Evolutionary conservation across 2,113 vertebrate species (phyloP), one percentile per base, ranked within the genome.

Genomic region (Cynoglossus semilaevis): DNA sequence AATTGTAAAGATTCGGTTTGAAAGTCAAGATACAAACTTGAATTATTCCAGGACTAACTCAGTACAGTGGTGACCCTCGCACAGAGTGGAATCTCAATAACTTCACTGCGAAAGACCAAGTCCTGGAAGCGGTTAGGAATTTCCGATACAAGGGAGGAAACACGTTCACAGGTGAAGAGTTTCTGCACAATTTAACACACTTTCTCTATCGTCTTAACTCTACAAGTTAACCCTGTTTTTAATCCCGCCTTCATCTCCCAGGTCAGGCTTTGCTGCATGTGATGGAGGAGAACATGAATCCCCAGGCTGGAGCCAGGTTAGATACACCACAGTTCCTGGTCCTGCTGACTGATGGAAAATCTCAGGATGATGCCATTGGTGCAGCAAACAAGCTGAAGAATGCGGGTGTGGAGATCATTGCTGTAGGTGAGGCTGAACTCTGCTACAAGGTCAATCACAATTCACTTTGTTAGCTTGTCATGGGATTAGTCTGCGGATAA

Each of bases 51-150:
- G 96, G 94, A 14, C 81, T 98, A 61, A 93, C 94, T 38, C 96
- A 98, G 86, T 98, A 98, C 87, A 98, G 95, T 35, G 92, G 95
- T 1, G 94, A 95, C 18, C 95, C 96, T 3, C 92, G 87, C 64
- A 98, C 95, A 0, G 96, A 99, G 79, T 98, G 96, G 96, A 88
- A 95, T 12, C 90, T 99, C 56, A 93, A 91, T 10, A 34, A 92
- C 63, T 92, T 92, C 58, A 80, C 85, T 7, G 91, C 88, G 0
- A 92, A 88, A 84, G 90, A 93, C 0, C 90, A 94, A 71, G 83
- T 98, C 45, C 64, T 96, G 71, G 92, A 93, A 1, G 95, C 93
- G 0, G 12, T 97, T 0, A 90, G 81, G 47, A 91, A 74, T 44
- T 72, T 99, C 70, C 85, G 81, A 42, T 98, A 97, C 74, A 97